A percentile compares a stretch with the other conserved stretches of the same genome.
These are phyloP conservation scores for Argynnis bischoffii DNA, from an alignment of 2,888 invertebrate genomes.

Conservation along the genomic window DNA sequence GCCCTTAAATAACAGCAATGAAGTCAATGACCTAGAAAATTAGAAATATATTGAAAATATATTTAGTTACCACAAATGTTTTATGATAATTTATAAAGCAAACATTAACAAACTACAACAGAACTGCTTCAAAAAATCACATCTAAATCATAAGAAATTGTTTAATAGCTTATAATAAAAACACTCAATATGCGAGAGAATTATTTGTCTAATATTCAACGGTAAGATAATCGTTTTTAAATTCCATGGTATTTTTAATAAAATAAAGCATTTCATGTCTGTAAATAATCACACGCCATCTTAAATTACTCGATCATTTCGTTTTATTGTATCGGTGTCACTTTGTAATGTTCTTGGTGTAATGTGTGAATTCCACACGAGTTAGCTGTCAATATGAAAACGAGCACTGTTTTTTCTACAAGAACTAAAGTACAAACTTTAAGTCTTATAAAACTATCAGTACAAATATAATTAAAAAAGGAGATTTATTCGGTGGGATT, in stretches of 20 bases:
- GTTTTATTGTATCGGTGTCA: conserved; percentile 68
- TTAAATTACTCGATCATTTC: conserved; percentile 53
- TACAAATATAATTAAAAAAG: conserved; percentile 76
- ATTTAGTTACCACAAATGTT: no score
- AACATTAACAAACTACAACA: no score
- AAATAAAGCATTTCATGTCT: conserved; percentile 53
- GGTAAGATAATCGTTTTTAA: conserved; percentile 8
- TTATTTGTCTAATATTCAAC: conserved; percentile 12
- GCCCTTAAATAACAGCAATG: no score
- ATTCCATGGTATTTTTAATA: conserved; percentile 1
- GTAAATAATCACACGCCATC: conserved; percentile 56
- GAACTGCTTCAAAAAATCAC: no score
- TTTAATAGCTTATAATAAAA: not conserved
- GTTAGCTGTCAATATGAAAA: conserved; percentile 51
- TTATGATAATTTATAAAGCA: no score
- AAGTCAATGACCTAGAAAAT: no score
- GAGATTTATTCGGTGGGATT: conserved; percentile 58
- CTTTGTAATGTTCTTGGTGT: conserved; percentile 70
- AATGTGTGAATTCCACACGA: conserved; percentile 53
- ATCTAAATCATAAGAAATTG: not conserved
- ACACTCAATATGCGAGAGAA: conserved; percentile 3
- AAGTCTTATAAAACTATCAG: conserved; percentile 79
- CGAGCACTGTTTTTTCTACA: conserved; percentile 64
- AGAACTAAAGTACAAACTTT: conserved; percentile 80
- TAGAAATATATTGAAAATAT: no score